Evolutionary conservation across 1,140 invertebrate species (phyloP).

Genomic region (Pantala flavescens): DNA sequence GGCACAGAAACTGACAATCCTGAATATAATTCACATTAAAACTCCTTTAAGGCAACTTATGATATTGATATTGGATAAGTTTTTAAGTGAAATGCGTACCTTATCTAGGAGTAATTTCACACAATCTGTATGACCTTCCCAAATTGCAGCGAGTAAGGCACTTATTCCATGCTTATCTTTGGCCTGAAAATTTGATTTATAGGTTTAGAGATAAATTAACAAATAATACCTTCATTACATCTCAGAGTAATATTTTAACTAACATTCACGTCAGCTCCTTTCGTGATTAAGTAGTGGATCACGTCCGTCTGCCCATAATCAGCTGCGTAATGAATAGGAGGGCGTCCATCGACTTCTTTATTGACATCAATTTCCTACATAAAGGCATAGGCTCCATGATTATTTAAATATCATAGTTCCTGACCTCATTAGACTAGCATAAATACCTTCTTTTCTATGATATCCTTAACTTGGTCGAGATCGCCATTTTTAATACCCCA

Average conservation of each 20-base stretch:
- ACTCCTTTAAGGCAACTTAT: too few relatives aligned
- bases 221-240: constrained; percentile 1
- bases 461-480: constrained; percentile 77
- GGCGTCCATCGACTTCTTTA: constrained; percentile 72
- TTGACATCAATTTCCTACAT: constrained; percentile 73
- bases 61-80: too few relatives aligned
- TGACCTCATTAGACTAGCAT: too few relatives aligned
- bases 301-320: constrained; percentile 91
- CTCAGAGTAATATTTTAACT: constrained; percentile 22
- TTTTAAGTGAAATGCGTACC: too few relatives aligned
- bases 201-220: neutral
- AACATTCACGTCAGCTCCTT: constrained; percentile 90
- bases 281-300: constrained; percentile 74
- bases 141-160: constrained; percentile 83
- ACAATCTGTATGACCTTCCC: constrained; percentile 88
- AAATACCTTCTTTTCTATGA: constrained; percentile 71
- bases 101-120: constrained; percentile 78
- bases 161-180: constrained; percentile 91
- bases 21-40: too few relatives aligned
- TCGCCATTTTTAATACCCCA: constrained; percentile 94
- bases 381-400: constrained; percentile 25
- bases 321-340: constrained; percentile 80
- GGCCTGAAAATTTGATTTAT: constrained; percentile 42
- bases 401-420: neutral
- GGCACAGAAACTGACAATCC: too few relatives aligned